A percentile compares a stretch with the other conserved stretches of the same genome.
phyloP scores from a whole-genome alignment of 2,888 invertebrate genomes.

The Pachymerium ferrugineum region DNA sequence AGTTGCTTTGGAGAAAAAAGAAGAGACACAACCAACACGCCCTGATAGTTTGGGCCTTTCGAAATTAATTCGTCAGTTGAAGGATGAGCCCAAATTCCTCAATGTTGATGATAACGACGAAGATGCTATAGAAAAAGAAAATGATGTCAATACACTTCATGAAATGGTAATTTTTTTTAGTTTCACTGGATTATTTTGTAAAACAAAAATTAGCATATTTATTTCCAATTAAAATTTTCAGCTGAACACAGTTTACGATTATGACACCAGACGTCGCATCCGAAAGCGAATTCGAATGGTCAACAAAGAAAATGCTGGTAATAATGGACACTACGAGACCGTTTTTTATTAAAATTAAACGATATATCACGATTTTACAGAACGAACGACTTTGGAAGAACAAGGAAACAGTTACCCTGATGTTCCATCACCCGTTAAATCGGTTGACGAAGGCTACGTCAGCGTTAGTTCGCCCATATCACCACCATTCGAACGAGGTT shows the following conservation, averaged over 20 bases:
- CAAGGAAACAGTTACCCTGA: background rate
- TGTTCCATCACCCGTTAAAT: background rate
- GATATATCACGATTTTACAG: no score
- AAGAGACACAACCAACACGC: background rate
- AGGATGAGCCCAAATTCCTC: no score
- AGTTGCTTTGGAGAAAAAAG: no score
- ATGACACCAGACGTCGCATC: constrained; percentile 77
- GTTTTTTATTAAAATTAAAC: no score
- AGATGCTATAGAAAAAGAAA: background rate
- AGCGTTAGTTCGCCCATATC: background rate
- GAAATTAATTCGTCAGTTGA: background rate
- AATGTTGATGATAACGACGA: background rate
- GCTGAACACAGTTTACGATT: constrained; percentile 77
- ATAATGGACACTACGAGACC: no score
- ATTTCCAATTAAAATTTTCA: no score
- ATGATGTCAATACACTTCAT: background rate
- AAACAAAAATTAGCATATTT: no score
- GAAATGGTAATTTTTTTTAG: background rate
- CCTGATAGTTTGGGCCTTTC: background rate
- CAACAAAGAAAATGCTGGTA: no score
- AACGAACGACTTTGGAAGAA: background rate
- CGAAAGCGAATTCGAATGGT: constrained; percentile 60
- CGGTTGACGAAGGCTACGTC: background rate
- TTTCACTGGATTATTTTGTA: background rate
- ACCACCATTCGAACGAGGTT: background rate